A percentile compares a stretch with the other conserved stretches of the same genome.
phyloP scores from a whole-genome alignment of 2,797 vertebrate species.

The Bradypus variegatus region DNA sequence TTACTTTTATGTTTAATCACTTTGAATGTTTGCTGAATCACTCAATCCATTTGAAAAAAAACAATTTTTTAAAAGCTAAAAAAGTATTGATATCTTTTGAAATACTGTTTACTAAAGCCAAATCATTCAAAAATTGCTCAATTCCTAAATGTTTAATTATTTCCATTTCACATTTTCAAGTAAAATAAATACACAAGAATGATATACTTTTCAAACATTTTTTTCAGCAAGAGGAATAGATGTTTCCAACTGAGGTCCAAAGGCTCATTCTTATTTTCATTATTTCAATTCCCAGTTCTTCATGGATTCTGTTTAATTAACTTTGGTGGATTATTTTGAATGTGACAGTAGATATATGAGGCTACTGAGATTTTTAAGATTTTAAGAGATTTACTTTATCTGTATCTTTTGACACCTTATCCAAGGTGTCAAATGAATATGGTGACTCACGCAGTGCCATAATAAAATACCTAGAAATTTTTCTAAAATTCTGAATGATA shows the following conservation, averaged over 20 bases:
- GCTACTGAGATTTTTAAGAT: not conserved
- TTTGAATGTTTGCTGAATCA: slow-evolving; percentile 12
- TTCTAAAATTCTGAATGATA: slow-evolving; percentile 18
- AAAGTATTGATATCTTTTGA: not conserved
- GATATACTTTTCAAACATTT: not conserved
- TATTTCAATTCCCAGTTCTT: slow-evolving; percentile 27
- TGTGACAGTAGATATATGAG: not conserved
- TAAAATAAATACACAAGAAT: not conserved
- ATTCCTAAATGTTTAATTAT: not conserved
- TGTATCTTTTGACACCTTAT: not conserved
- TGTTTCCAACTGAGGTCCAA: not conserved
- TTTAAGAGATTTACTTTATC: slow-evolving; percentile 21
- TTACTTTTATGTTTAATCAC: not conserved
- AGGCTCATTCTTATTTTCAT: not conserved
- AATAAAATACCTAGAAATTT: slow-evolving; percentile 21
- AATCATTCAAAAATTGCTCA: not conserved
- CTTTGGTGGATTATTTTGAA: not conserved
- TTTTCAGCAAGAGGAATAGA: not conserved
- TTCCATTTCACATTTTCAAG: not conserved
- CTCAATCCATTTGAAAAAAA: slow-evolving; percentile 14
- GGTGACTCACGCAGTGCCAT: not conserved
- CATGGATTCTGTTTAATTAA: not conserved
- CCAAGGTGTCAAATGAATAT: not conserved
- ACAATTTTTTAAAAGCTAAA: not conserved
- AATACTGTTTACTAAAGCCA: not conserved